These are phyloP conservation scores for Atractosteus spatula DNA, from an alignment of 2,113 vertebrate species.

Conservation along the genomic window DNA sequence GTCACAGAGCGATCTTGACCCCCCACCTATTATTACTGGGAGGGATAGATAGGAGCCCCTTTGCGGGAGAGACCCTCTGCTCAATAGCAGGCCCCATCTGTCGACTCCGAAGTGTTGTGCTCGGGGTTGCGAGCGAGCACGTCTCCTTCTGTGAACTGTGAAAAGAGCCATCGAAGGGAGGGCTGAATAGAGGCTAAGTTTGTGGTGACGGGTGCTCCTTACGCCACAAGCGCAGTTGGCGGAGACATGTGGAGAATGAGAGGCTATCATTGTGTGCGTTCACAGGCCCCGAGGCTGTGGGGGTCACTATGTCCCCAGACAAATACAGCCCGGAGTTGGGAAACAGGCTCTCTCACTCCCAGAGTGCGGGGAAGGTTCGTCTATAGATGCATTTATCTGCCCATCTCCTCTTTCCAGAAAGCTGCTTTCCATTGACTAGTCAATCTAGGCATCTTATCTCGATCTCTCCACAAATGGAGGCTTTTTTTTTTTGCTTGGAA, in stretches of 20 bases:
- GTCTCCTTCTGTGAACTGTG: conserved; percentile 56
- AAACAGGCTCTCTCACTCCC: conserved; percentile 57
- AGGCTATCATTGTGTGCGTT: conserved; percentile 68
- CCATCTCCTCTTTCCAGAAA: conserved; percentile 64
- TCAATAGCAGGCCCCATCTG: conserved; percentile 69
- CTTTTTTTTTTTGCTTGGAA: conserved; percentile 6
- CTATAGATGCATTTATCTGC: conserved; percentile 66
- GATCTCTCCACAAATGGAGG: conserved; percentile 40
- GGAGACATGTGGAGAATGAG: conserved; percentile 58
- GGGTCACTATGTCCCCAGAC: conserved; percentile 71
- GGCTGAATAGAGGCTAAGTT: conserved; percentile 54
- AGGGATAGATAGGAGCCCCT: conserved; percentile 60
- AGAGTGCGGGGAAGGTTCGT: conserved; percentile 57
- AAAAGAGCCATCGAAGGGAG: conserved; percentile 44
- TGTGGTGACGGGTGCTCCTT: conserved; percentile 47
- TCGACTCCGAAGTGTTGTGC: conserved; percentile 53
- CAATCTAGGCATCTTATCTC: not conserved
- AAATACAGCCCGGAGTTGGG: conserved; percentile 61
- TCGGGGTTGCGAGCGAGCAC: conserved; percentile 56
- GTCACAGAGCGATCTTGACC: conserved; percentile 52
- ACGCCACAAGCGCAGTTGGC: conserved; percentile 48
- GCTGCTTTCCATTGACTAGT: conserved; percentile 13
- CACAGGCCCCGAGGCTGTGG: conserved; percentile 68
- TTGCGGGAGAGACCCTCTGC: conserved; percentile 53
- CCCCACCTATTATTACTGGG: conserved; percentile 60